These are phyloP conservation scores for Metridium senile DNA, from an alignment of 92 coral and sea anemone species.

Conservation along the genomic window DNA sequence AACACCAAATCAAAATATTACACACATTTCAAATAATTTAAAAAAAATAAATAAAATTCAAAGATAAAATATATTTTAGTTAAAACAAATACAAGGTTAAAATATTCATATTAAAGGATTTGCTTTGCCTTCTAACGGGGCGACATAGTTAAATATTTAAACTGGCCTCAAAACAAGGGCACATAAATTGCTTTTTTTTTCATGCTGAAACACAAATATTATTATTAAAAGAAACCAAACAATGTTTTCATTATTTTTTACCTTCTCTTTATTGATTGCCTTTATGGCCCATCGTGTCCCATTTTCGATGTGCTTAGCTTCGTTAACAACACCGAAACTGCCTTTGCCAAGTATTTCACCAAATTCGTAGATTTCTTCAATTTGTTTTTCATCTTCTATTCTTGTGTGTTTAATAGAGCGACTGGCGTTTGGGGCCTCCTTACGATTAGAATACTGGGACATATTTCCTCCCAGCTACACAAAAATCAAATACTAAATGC, in stretches of 20 bases:
- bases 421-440: conserved; percentile 51
- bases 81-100: neutral
- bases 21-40: neutral
- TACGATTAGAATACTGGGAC: conserved; percentile 63
- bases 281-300: conserved; percentile 91
- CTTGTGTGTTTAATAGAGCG: conserved; percentile 87
- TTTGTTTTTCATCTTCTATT: conserved; percentile 92
- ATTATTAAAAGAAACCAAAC: no score
- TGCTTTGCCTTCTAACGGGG: neutral
- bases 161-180: neutral
- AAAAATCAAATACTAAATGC: neutral
- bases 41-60: neutral
- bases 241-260: conserved; percentile 36
- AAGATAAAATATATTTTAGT: neutral
- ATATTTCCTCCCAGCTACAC: conserved; percentile 41
- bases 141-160: conserved; percentile 8
- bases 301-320: conserved; percentile 77
- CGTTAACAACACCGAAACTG: conserved; percentile 97
- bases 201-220: neutral
- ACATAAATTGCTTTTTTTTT: neutral
- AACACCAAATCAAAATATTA: neutral
- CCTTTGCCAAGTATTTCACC: conserved; percentile 91
- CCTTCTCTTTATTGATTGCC: conserved; percentile 98
- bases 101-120: conserved; percentile 30
- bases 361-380: conserved; percentile 91